Conservation (phyloP, 2,113 vertebrate species). For the Leucopsar rothschildi region DNA sequence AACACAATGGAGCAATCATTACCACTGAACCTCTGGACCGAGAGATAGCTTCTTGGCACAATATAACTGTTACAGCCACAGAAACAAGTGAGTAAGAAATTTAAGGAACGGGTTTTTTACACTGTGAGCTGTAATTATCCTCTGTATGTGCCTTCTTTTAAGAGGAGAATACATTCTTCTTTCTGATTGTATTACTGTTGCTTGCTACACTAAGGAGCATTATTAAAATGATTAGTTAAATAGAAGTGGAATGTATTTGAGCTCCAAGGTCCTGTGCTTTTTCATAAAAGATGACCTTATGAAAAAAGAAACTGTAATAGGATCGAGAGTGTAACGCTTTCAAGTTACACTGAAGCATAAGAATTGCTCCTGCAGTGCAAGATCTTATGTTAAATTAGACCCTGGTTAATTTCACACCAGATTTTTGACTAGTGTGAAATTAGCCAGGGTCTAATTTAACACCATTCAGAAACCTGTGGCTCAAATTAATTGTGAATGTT, state of each 20-base stretch:
- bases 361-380: conserved; percentile 7
- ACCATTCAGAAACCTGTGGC: conserved; percentile 18
- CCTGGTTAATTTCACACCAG: conserved; percentile 31
- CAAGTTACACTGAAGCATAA: conserved; percentile 11
- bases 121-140: conserved; percentile 14
- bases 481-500: conserved; percentile 39
- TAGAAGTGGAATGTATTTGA: not conserved
- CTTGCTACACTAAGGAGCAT: not conserved
- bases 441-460: conserved; percentile 54
- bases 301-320: not conserved
- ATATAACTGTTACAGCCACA: conserved; percentile 83
- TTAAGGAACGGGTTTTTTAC: not conserved
- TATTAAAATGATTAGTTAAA: conserved; percentile 44
- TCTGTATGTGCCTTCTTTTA: not conserved
- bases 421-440: conserved; percentile 48
- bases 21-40: conserved; percentile 80
- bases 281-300: conserved; percentile 40
- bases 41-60: conserved; percentile 85
- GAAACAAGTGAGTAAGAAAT: conserved; percentile 83
- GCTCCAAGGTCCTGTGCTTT: conserved; percentile 11
- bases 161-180: not conserved
- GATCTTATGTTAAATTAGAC: conserved; percentile 43
- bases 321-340: not conserved
- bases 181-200: conserved; percentile 8
- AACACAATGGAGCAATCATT: conserved; percentile 83